Evolutionary conservation across 2,888 invertebrate genomes (phyloP), one percentile per base, ranked within the genome.

Genomic region (Belgica antarctica): DNA sequence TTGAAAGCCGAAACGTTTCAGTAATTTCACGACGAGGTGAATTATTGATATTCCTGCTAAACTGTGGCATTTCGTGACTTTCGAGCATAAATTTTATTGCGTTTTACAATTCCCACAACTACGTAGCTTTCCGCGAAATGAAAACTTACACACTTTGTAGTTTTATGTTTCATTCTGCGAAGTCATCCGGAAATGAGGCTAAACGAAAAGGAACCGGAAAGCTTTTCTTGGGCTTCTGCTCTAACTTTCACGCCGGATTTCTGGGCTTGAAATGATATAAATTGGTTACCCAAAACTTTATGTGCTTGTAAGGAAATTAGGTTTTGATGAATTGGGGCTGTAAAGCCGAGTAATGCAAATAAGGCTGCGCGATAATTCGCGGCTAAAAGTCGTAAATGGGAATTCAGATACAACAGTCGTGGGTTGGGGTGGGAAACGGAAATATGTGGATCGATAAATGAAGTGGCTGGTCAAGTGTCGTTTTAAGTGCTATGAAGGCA

Each of bases 21-120:
- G 24, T 8, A 15, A 52, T 24, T 52, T 52, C 19, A 52, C 12
- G 52, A 10, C 24, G 52, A 10, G 19, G 22, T 52, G 24, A 52
- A 2, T 52, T 52, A 52, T 52, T 24, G 52, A 52, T 52, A 22
- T 52, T 52, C 52, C 15, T 15, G 2, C 15, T 24, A 46, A 34
- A 12, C 36, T 41, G 3, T 22, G 41, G 24, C 46, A 63, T 66
- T 31, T 66, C 66, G 66, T 66, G 66, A 66, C 66, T 66, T 52
- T 47, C 5, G 28, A 47, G 19, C 47, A 66, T 66, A 47, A 66
- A 66, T 66, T 66, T 66, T 66, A 47, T 66, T 66, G 36, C 66
- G 66, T 66, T 66, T 46, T 66, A 66, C 52, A 47, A 47, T 25
- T 65, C 31, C n/a, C 2, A 41, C 41, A n/a, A n/a, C 10, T 15